Base-by-base conservation (phyloP, 1,140 invertebrate genomes). In the Euborellia annulipes region DNA sequence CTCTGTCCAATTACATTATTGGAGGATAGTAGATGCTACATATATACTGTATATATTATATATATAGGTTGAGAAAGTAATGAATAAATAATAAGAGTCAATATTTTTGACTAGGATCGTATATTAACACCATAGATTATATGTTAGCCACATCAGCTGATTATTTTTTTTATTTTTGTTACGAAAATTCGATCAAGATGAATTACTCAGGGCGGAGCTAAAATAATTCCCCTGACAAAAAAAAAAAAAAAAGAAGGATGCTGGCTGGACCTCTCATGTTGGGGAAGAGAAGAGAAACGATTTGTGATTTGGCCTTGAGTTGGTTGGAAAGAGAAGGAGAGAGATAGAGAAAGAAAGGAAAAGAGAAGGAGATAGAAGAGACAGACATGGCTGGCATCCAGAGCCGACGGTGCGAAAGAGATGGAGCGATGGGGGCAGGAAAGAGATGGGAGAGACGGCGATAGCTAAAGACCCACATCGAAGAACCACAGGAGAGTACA, bases 291-390 rank as follows among this genome's bases (percentile, higher is more conserved):
- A 46, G 53, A 45, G 40, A 41, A 48, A 50, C 32, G 36, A 43
- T 36, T 41, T 40, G 45, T 41, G 37, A 18, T 16, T 43, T 54
- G 63, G 64, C 62, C 64, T 65, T 65, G 64, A 65, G 64, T 62
- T 63, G 60, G 58, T 11, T 53, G 40, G 51, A 46, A 42, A 52
- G 54, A 52, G 61, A 58, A 62, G 58, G 60, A 64, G 18, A 17
- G 50, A 45, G 50, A 43, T 40, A 41, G 46, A 39, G 42, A 36
- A 46, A 41, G 43, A 23, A n/a, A 41, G 45, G 13, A n/a, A 21
- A 37, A 17, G 27, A n/a, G 43, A 38, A 11, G 45, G 2, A 14
- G 34, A 30, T 9, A 48, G 52, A 47, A 52, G 37, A 38, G 40
- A 30, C 21, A 14, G 13, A n/a, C 40, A 34, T 39, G 34, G 36